These are phyloP conservation scores for Ostrea edulis DNA, from an alignment of 1,140 invertebrate species.

Conservation along the genomic window DNA sequence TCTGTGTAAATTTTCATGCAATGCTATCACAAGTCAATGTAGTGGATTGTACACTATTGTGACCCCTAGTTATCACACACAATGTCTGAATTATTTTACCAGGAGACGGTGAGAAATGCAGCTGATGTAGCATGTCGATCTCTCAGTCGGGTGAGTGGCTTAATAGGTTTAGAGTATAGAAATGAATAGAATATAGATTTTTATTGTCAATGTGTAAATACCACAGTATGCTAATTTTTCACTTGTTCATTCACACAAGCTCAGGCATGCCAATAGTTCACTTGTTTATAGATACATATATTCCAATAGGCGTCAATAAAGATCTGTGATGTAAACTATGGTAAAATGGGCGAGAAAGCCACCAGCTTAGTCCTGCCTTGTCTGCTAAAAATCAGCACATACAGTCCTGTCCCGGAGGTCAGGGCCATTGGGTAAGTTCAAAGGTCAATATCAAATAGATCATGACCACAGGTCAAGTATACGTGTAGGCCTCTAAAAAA, in stretches of 20 bases:
- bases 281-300: background rate
- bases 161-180: background rate
- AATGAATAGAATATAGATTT: background rate
- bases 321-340: constrained; percentile 87
- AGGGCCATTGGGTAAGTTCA: constrained; percentile 83
- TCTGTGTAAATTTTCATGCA: background rate
- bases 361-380: constrained; percentile 89
- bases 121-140: constrained; percentile 88
- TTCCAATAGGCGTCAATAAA: constrained; percentile 86
- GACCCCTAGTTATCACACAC: too few relatives aligned
- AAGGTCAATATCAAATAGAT: background rate
- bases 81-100: background rate
- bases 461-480: background rate
- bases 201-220: too few relatives aligned
- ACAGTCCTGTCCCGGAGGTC: constrained; percentile 89
- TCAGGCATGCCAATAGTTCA: background rate
- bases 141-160: constrained; percentile 86
- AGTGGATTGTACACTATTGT: background rate
- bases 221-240: too few relatives aligned
- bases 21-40: background rate
- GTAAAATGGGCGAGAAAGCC: constrained; percentile 89
- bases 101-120: constrained; percentile 86
- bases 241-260: too few relatives aligned
- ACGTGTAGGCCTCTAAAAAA: background rate
- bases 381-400: constrained; percentile 89